phyloP scores from a whole-genome alignment of 2,113 vertebrate species.

The Apodemus sylvaticus region DNA sequence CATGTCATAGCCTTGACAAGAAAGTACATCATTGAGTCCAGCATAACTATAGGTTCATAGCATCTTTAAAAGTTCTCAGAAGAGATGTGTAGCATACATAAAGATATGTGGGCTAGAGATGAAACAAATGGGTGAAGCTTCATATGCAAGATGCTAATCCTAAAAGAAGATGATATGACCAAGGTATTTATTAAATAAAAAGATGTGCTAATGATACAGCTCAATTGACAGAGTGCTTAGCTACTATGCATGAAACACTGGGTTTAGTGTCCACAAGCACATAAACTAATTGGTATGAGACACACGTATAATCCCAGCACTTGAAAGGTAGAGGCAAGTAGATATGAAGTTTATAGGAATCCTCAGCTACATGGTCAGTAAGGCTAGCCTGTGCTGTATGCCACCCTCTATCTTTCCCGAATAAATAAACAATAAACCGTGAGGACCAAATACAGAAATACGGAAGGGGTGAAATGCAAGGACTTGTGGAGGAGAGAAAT shows the following conservation, averaged over 20 bases:
- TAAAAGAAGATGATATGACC: not conserved
- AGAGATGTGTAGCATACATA: not conserved
- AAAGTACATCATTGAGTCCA: not conserved
- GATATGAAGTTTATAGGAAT: not conserved
- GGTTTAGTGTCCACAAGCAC: not conserved
- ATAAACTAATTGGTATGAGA: not conserved
- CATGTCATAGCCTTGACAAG: not conserved
- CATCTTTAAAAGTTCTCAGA: not conserved
- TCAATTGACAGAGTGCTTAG: not conserved
- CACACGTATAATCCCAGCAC: not conserved
- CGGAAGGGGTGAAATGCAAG: slow-evolving; percentile 25
- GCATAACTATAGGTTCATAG: not conserved
- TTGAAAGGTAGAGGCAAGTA: not conserved
- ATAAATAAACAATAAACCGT: not conserved
- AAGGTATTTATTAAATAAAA: not conserved
- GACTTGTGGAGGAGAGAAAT: slow-evolving; percentile 51
- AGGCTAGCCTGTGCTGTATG: not conserved
- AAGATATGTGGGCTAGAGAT: not conserved
- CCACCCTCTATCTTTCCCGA: not conserved
- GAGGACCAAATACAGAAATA: slow-evolving; percentile 9
- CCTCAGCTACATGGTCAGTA: not conserved
- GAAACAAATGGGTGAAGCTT: slow-evolving; percentile 11
- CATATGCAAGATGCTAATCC: not conserved
- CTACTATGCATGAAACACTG: not conserved
- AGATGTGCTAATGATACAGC: not conserved